Base-by-base conservation (phyloP, 2,797 vertebrate genomes). In the Pterois miles region DNA sequence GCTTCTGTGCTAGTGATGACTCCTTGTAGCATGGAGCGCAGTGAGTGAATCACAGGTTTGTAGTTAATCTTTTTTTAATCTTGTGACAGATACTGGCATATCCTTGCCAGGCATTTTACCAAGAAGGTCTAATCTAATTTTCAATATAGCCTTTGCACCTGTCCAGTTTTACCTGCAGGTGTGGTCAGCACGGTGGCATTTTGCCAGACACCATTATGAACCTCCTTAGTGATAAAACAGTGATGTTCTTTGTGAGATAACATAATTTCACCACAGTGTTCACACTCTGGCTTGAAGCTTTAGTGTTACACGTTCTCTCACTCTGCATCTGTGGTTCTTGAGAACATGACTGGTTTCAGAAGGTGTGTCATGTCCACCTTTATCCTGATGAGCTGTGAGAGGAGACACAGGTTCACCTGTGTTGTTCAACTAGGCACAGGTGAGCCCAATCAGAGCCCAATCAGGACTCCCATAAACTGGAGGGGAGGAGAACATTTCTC, bases 41-140 rank as follows among this genome's bases (percentile, higher is more conserved):
- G n/a, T 76, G 53, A 56, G 14, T 76, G 53, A 86, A 48, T 86
- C 76, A 82, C 25, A 70, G 60, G 57, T 73, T 65, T 78, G 76
- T 58, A 23, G n/a, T 74, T 70, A 23, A 34, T 25, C 11, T 54
- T 64, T 59, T 33, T 63, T 34, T 25, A 8, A 22, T 76, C 56
- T 43, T 48, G 1, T 71, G 70, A 64, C n/a, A 60, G 14, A 34
- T 71, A 31, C n/a, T n/a, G n/a, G n/a, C n/a, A n/a, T n/a, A n/a
- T n/a, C n/a, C n/a, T 16, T 69, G 23, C 43, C 33, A 36, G 48
- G 23, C 68, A 11, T 52, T 74, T 86, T 56, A 46, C 18, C 25
- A 48, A 20, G 25, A 74, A 58, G 57, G 4, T 29, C 7, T 63
- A 33, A 53, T 78, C 53, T 38, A 40, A 71, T 29, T 34, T 54